Evolutionary conservation across 2,797 vertebrate species (phyloP).

Genomic region (Cynopterus sphinx): DNA sequence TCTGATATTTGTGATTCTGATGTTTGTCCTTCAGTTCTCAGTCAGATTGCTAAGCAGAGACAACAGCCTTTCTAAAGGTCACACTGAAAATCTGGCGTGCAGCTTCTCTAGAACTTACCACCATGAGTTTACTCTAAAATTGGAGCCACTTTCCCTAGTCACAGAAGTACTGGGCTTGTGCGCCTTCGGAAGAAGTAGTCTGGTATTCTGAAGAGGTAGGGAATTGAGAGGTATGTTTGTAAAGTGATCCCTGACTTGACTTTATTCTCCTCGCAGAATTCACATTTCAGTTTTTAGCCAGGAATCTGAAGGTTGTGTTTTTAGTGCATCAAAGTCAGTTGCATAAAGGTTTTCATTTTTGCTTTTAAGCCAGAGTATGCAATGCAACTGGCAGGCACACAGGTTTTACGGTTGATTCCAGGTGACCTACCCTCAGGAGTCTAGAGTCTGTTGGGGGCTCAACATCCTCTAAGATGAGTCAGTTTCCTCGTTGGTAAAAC

Average conservation of each 20-base stretch:
- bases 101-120: background rate
- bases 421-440: background rate
- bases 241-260: background rate
- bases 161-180: background rate
- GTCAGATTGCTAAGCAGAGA: background rate
- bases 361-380: background rate
- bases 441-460: background rate
- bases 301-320: background rate
- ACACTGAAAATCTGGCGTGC: background rate
- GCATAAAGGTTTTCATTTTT: background rate
- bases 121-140: background rate
- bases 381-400: background rate
- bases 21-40: background rate
- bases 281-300: background rate
- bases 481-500: background rate
- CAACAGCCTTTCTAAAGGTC: background rate
- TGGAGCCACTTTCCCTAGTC: background rate
- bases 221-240: background rate
- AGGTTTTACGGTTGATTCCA: slow-evolving; percentile 8
- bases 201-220: background rate
- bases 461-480: background rate
- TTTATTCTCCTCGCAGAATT: background rate
- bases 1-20: background rate
- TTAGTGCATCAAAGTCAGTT: background rate
- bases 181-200: background rate